Conservation (phyloP, 1,140 invertebrate species). For the Dryas iulia region DNA sequence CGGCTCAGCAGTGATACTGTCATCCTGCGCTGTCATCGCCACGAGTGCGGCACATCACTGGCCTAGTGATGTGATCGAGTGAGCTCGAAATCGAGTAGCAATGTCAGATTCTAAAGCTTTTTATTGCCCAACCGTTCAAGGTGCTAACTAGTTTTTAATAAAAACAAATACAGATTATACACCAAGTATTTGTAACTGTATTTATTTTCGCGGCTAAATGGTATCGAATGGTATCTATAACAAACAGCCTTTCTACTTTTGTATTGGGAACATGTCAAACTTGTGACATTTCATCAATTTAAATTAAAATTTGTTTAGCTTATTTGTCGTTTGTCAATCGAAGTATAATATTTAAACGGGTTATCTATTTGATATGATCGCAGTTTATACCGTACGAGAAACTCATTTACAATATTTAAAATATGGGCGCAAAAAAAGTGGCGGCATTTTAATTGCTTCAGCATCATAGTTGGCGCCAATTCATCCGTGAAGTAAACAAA, state of each 20-base stretch:
- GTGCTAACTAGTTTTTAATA: slow-evolving; percentile 37
- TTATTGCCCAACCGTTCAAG: slow-evolving; percentile 31
- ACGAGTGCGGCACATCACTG: slow-evolving; percentile 36
- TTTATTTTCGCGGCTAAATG: slow-evolving; percentile 19
- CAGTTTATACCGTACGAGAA: neutral
- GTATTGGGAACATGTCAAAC: neutral
- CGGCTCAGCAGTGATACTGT: slow-evolving; percentile 59
- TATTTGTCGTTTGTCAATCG: neutral
- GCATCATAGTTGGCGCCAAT: neutral
- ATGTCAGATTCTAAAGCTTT: slow-evolving; percentile 38
- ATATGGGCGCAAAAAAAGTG: neutral
- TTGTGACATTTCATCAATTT: slow-evolving; percentile 2
- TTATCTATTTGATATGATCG: neutral
- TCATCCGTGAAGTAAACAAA: slow-evolving; percentile 9
- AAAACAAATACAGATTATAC: slow-evolving; percentile 43
- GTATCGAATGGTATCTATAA: no score
- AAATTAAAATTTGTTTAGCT: neutral
- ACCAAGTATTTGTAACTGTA: slow-evolving; percentile 30
- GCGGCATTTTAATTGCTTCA: slow-evolving; percentile 10
- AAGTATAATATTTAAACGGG: neutral
- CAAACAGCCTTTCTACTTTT: neutral
- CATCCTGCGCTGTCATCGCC: slow-evolving; percentile 42
- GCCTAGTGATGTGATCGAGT: slow-evolving; percentile 40
- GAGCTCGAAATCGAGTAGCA: slow-evolving; percentile 37
- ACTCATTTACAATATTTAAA: neutral